Base-by-base conservation (phyloP, 1,140 invertebrate species). In the Bicyclus anynana region DNA sequence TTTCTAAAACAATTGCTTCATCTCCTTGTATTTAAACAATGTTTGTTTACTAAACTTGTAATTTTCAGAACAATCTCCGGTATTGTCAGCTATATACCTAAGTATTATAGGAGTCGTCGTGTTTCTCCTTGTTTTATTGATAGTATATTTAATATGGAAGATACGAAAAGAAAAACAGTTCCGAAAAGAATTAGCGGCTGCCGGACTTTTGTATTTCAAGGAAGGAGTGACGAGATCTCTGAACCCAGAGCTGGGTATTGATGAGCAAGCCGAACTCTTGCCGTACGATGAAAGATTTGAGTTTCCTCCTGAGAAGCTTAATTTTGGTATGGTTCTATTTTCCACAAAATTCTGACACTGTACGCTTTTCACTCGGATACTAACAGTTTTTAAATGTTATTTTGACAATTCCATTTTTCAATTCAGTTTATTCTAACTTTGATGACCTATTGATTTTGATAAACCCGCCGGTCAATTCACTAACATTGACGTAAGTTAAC, bases 211-310 rank as follows among this genome's bases (percentile, higher is more conserved):
- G 58, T 92, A 96, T 63, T 97, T 97, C 69, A 93, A 94, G 63
- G 92, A 95, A 74, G 96, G 96, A 0, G 92, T 93, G 6, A 79
- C 94, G 5, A 94, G 94, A 48, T 94, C 93, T 40, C 91, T 98
- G 6, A 98, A 98, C 90, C 96, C 96, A 0, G 95, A 97, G 7
- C 80, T 98, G 13, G 94, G 94, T 0, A 90, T 98, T 0, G 95
- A 96, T 47, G 96, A 98, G 75, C 97, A 99, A 90, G 97, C 96
- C 0, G 95, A 97, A 62, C 88, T 97, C 14, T 87, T 99, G 37
- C 97, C 97, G 0, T 99, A 98, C 62, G 94, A 99, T 77, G 93
- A 93, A 55, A 93, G 93, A 70, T 98, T 94, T 91, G 97, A 98
- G 84, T 97, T 98, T 83, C 95, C 96, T 0, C 88, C 93, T 13